Evolutionary conservation across 2,888 invertebrate species (phyloP), one percentile per base, ranked within the genome.

Genomic region (Tryphoninae sp.): DNA sequence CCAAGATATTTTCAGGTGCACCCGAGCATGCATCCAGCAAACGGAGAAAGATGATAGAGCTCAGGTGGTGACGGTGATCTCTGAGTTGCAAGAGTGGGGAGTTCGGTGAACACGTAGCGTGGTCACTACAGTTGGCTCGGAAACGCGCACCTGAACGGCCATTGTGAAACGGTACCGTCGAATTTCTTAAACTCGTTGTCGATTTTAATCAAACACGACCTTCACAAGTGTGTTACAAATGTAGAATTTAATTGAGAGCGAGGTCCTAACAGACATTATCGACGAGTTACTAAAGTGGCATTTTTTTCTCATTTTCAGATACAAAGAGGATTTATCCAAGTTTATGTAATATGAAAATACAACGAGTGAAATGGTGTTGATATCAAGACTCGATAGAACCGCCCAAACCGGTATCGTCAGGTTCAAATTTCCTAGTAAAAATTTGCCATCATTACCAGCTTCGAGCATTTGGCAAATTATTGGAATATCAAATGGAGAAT

Each of bases 81-180:
- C 40, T 13, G 16, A 9, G 40, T 55, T 40, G 40, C 22, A 11
- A 49, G 33, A 67, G 85, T 82, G 78, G 87, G 85, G 84, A 45
- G 86, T 68, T 71, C 69, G 78, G 80, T 69, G 85, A 84, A 82
- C 74, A 64, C 84, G 84, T 83, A 87, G 89, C 87, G 87, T 88
- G 89, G 84, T 82, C 82, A 76, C 83, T 83, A 77, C 89, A 90
- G 90, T 90, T 83, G 83, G 83, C 83, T 87, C 88, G 88, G 88
- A 88, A 89, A 86, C 90, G 84, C 85, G 87, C 86, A 83, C 75
- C 83, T 62, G 84, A 71, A 16, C 84, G 85, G 86, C 83, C 73
- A 74, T 53, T 51, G 71, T 62, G 62, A 51, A 42, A 19, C 68
- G 65, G 59, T 55, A 51, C 58, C 58, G 45, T 58, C 67, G 45